phyloP scores from a whole-genome alignment of 2,888 invertebrate species.

The Erynnis tages region DNA sequence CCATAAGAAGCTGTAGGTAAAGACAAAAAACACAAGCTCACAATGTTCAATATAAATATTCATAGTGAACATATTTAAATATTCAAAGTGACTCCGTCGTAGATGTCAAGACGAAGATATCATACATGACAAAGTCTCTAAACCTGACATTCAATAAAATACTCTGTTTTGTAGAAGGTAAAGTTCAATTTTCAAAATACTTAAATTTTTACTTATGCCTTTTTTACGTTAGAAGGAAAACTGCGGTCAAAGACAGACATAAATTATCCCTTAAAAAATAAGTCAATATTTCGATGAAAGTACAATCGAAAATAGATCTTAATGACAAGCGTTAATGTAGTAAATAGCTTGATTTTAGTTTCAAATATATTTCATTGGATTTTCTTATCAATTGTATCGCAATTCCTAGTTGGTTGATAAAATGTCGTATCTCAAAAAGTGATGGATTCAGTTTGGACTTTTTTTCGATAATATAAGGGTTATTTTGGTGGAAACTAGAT shows the following conservation, averaged over 20 bases:
- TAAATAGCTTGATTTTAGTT: slow-evolving; percentile 7
- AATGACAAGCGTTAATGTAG: not conserved
- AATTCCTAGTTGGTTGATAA: not conserved
- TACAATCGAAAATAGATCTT: slow-evolving; percentile 7
- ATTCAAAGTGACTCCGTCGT: slow-evolving; percentile 45
- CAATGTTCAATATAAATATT: slow-evolving; percentile 38
- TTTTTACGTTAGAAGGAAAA: not conserved
- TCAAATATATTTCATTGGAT: slow-evolving; percentile 43
- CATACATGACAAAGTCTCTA: slow-evolving; percentile 37
- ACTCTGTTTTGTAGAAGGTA: not conserved
- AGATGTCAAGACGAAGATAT: slow-evolving; percentile 38
- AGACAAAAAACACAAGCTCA: slow-evolving; percentile 12
- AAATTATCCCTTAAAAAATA: slow-evolving; percentile 49
- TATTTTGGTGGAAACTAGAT: not conserved
- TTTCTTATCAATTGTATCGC: slow-evolving; percentile 44
- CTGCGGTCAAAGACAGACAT: slow-evolving; percentile 53
- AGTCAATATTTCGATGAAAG: slow-evolving; percentile 37
- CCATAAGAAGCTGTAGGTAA: not conserved
- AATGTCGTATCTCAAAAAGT: slow-evolving; percentile 7
- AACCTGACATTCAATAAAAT: not conserved
- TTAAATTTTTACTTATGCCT: not conserved
- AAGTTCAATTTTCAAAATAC: not conserved
- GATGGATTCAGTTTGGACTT: not conserved
- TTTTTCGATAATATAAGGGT: not conserved
- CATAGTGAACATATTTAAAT: slow-evolving; percentile 37